A percentile compares a stretch with the other conserved stretches of the same genome.
phyloP scores from a whole-genome alignment of 2,888 invertebrate species.

The Encarsia formosa region DNA sequence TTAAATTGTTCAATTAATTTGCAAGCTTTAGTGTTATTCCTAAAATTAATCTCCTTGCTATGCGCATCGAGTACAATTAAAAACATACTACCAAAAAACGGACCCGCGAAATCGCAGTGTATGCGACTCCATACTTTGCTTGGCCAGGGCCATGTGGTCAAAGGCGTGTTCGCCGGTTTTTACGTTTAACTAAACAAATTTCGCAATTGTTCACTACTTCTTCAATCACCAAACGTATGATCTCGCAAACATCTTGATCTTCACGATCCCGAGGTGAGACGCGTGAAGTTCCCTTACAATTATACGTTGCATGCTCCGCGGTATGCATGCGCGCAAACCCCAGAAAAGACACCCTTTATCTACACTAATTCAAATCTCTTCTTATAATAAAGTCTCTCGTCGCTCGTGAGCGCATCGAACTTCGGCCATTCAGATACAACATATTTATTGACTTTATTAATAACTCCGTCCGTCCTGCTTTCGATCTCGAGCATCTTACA shows the following conservation, averaged over 20 bases:
- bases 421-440: slow-evolving; percentile 17
- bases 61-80: not conserved
- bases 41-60: not conserved
- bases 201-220: not conserved
- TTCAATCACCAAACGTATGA: slow-evolving; percentile 14
- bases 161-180: not conserved
- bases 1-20: not conserved
- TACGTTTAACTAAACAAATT: not conserved
- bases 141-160: not conserved
- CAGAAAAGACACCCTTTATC: slow-evolving; percentile 22
- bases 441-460: slow-evolving; percentile 16
- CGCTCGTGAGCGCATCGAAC: slow-evolving; percentile 5
- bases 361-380: slow-evolving; percentile 14
- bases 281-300: slow-evolving; percentile 22
- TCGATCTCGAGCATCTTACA: slow-evolving; percentile 13
- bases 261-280: slow-evolving; percentile 28
- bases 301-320: slow-evolving; percentile 7
- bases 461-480: slow-evolving; percentile 14
- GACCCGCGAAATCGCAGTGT: not conserved
- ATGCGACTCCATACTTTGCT: not conserved
- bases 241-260: slow-evolving; percentile 28
- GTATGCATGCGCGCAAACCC: slow-evolving; percentile 19
- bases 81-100: not conserved
- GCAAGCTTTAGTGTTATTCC: not conserved
- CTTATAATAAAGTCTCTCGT: not conserved